Base-by-base conservation (phyloP, 2,797 vertebrate species). In the Falco concolor region DNA sequence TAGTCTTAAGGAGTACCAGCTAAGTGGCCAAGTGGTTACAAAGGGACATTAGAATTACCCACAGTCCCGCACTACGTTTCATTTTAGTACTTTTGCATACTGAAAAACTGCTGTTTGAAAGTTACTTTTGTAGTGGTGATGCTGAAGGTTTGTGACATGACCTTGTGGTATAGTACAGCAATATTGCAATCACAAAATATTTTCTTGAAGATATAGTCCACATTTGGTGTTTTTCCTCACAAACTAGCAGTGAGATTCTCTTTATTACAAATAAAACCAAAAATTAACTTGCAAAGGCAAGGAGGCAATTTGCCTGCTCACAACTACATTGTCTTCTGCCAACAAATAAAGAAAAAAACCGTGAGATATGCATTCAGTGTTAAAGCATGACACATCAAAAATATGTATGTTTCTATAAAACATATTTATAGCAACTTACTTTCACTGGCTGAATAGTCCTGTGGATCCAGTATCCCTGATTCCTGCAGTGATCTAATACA, bases 401-500 rank as follows among this genome's bases (percentile, higher is more conserved):
- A 27, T 56, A 67, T 5, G n/a, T 50, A 19, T 40, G 36, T 44
- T 74, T 94, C 65, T 65, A 63, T 50, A 87, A 92, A 77, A 40
- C 4, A 21, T 34, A 38, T 70, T 90, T 80, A 56, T 57, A 38
- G 22, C 52, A 65, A 98, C 99, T 99, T 98, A 99, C 99, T 98
- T 98, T 99, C 99, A 96, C 98, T 98, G 44, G 99, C 97, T 96
- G 98, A 98, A 68, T 99, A 99, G 90, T 99, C 99, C 97, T 99
- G 99, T 4, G 99, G 98, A 97, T 99, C 99, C 2, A 99, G 99
- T 94, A 99, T 99, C 88, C 99, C 99, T 38, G 99, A 99, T 96
- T 99, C 99, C 97, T 99, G 99, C 56, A 99, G 98, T 3, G 99
- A 99, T 73, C 99, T 98, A 97, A 99, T 99, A 95, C 99, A 99